Base-by-base conservation (phyloP, 2,113 vertebrate species). In the Gopherus flavomarginatus region DNA sequence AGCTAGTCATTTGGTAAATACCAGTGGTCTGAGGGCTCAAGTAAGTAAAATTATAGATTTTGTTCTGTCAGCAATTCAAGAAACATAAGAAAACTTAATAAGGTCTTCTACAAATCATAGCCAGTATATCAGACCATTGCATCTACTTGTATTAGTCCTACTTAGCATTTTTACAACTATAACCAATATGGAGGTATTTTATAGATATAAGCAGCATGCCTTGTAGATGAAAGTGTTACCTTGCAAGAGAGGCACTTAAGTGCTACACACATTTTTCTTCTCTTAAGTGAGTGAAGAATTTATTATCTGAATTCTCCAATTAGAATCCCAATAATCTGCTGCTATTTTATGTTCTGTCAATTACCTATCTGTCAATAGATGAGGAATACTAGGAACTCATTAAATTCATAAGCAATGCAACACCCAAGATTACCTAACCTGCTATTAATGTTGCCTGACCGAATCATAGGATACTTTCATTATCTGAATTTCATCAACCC, bases 71-170 rank as follows among this genome's bases (percentile, higher is more conserved):
- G 77, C 22, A 79, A 49, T 79, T 65, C 17, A 78, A 87, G 17
- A 94, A 90, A 91, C 11, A n/a, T 16, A 19, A 42, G 31, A 12
- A 69, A 95, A 87, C 19, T 87, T 88, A 72, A 59, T 89, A 94
- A 90, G 26, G 4, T 21, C 35, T 96, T 52, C 52, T 44, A 95
- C 56, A 97, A 93, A 93, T 83, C 90, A 95, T 77, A 97, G 53
- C 79, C 62, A 90, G 59, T 89, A 94, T 96, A 95, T 82, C 82
- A 95, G 86, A 80, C 87, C 22, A 22, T 75, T 11, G 53, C 26
- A 78, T 53, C 11, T 35, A 93, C 85, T 91, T 85, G 14, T 53
- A 57, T 90, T 86, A 49, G 83, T 89, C 49, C 94, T 91, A 96
- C 52, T 78, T 83, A 92, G 38, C 26, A 95, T 91, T 96, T 82